Conservation (phyloP, 2,113 vertebrate genomes). For the Colinus virginianus region DNA sequence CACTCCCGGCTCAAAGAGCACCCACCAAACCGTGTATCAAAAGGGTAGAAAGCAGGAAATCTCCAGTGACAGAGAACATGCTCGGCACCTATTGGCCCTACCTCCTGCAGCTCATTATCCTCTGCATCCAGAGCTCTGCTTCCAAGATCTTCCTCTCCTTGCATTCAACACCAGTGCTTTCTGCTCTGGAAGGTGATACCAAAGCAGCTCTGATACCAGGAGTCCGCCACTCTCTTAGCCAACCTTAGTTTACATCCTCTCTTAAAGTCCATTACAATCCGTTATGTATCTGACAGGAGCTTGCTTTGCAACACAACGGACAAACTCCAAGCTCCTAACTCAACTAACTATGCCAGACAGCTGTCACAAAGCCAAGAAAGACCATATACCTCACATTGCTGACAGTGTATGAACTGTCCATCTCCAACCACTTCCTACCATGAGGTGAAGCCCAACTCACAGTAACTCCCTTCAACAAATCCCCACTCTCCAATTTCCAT, state of each 20-base stretch:
- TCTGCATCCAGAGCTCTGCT: neutral
- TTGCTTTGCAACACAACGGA: neutral
- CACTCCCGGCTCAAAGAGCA: neutral
- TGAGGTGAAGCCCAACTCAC: neutral
- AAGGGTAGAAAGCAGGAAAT: neutral
- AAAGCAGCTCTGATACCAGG: neutral
- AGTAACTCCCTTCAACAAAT: neutral
- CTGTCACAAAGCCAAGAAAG: neutral
- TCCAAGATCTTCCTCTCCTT: neutral
- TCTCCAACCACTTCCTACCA: neutral
- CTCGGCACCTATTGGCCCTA: neutral
- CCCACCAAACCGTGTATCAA: fast-evolving
- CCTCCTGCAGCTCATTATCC: neutral
- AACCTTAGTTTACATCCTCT: neutral
- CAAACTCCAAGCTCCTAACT: neutral
- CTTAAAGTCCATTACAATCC: neutral
- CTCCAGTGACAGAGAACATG: neutral
- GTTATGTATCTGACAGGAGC: neutral
- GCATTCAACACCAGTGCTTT: neutral
- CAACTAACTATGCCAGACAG: neutral
- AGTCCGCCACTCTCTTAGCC: neutral
- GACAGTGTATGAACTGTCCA: neutral
- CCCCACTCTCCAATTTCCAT: neutral
- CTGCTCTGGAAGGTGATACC: neutral
- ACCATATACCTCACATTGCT: fast-evolving